Evolutionary conservation across 2,888 invertebrate genomes (phyloP).

Genomic region (Eupithecia subfuscata): DNA sequence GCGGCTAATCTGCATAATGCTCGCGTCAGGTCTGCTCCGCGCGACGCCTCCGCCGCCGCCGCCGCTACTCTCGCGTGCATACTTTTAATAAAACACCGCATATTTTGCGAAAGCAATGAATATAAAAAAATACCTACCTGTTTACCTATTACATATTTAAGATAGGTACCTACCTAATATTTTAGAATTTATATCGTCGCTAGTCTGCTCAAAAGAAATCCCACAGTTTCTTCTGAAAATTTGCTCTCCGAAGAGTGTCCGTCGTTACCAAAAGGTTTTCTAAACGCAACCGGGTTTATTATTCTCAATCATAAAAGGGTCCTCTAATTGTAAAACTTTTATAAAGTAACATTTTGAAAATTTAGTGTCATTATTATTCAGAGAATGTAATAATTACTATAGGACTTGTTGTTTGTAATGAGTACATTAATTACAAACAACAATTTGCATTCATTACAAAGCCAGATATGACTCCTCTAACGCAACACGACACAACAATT

Average conservation of each 20-base stretch:
- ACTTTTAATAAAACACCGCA: background rate
- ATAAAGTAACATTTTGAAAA: background rate
- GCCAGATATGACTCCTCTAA: conserved; percentile 20
- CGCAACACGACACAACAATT: conserved; percentile 26
- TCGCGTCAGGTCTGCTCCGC: conserved; percentile 14
- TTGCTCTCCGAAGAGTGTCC: background rate
- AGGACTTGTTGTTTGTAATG: background rate
- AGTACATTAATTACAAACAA: conserved; percentile 18
- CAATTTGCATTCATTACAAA: conserved; percentile 22
- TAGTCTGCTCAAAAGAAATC: background rate
- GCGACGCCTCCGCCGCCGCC: background rate
- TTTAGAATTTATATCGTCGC: background rate
- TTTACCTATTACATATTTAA: too few relatives aligned
- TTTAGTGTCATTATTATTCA: background rate
- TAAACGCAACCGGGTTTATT: background rate
- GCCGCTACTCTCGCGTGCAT: background rate
- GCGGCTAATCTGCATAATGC: conserved; percentile 60
- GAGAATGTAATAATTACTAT: background rate
- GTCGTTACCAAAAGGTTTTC: background rate
- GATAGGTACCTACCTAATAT: too few relatives aligned
- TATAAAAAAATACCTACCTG: too few relatives aligned
- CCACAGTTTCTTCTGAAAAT: background rate
- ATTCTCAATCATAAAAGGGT: background rate
- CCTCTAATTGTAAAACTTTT: background rate
- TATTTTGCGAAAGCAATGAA: background rate